A percentile compares a stretch with the other conserved stretches of the same genome.
phyloP scores from a whole-genome alignment of 1,140 invertebrate genomes.

The Drosophila sp. region DNA sequence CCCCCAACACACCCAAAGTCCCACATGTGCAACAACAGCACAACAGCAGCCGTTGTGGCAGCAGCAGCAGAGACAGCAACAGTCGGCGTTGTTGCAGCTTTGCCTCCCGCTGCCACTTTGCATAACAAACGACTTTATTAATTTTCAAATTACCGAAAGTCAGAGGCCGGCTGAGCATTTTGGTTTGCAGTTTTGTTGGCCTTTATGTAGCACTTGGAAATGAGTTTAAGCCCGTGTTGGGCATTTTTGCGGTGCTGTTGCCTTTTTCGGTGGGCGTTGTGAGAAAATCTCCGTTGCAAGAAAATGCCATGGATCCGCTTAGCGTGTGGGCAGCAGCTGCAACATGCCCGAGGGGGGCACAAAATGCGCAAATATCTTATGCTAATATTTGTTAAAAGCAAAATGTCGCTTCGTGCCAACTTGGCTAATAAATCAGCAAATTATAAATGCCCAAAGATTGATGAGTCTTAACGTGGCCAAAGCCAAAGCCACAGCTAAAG shows the following conservation, averaged over 20 bases:
- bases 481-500: constrained; percentile 21
- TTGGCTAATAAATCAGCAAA: constrained; percentile 74
- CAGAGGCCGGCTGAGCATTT: constrained; percentile 78
- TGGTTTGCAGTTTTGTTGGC: constrained; percentile 64
- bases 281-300: constrained; percentile 63
- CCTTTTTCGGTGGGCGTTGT: constrained; percentile 66
- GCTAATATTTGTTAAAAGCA: constrained; percentile 80
- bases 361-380: constrained; percentile 60
- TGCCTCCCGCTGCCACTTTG: constrained; percentile 71
- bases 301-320: constrained; percentile 58
- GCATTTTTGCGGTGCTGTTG: constrained; percentile 20
- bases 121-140: constrained; percentile 84
- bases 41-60: constrained; percentile 14
- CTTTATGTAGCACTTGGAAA: constrained; percentile 75
- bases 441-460: constrained; percentile 76
- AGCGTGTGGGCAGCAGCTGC: constrained; percentile 60
- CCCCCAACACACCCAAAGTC: constrained; percentile 22
- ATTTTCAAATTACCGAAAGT: constrained; percentile 83
- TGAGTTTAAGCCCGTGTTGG: constrained; percentile 51
- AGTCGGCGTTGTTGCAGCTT: constrained; percentile 45
- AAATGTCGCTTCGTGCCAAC: constrained; percentile 77
- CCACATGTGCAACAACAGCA: constrained; percentile 35
- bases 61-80: constrained; percentile 8
- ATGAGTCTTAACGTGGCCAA: constrained; percentile 64
- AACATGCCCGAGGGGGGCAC: constrained; percentile 38